These are phyloP conservation scores for Dryadula phaetusa DNA, from an alignment of 2,888 invertebrate genomes.

Conservation along the genomic window DNA sequence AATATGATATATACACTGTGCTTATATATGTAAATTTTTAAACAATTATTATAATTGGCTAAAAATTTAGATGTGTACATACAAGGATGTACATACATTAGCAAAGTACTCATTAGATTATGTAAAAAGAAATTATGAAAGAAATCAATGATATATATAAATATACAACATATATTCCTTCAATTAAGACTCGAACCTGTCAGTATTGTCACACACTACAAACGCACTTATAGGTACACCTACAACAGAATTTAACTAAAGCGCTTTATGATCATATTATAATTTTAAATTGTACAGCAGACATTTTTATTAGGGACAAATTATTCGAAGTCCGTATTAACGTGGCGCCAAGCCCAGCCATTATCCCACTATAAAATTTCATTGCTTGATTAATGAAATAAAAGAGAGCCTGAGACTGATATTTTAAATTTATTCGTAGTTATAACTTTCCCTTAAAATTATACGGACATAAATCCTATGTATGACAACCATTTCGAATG, in stretches of 20 bases:
- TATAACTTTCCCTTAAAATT: conserved; percentile 51
- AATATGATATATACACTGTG: too few relatives aligned
- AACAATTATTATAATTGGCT: too few relatives aligned
- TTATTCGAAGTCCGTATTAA: conserved; percentile 17
- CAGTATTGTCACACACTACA: too few relatives aligned
- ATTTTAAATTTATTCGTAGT: conserved; percentile 16
- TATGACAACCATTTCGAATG: conserved; percentile 32
- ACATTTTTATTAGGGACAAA: conserved; percentile 13
- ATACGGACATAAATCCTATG: conserved; percentile 51
- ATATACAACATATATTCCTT: too few relatives aligned
- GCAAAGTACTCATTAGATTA: too few relatives aligned
- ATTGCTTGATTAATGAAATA: conserved; percentile 32
- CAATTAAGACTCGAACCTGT: too few relatives aligned
- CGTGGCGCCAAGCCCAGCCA: conserved; percentile 27
- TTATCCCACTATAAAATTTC: conserved; percentile 34
- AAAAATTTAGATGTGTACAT: too few relatives aligned
- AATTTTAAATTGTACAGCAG: conserved; percentile 14
- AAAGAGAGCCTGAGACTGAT: conserved; percentile 22
- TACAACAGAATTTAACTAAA: conserved; percentile 2
- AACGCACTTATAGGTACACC: too few relatives aligned
- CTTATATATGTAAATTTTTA: too few relatives aligned
- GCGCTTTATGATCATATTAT: conserved; percentile 13
- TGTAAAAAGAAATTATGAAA: too few relatives aligned
- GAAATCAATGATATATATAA: too few relatives aligned
- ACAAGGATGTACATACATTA: too few relatives aligned